These are phyloP conservation scores for Acyrthosiphon pisum DNA, from an alignment of 1,140 invertebrate genomes.

Conservation along the genomic window DNA sequence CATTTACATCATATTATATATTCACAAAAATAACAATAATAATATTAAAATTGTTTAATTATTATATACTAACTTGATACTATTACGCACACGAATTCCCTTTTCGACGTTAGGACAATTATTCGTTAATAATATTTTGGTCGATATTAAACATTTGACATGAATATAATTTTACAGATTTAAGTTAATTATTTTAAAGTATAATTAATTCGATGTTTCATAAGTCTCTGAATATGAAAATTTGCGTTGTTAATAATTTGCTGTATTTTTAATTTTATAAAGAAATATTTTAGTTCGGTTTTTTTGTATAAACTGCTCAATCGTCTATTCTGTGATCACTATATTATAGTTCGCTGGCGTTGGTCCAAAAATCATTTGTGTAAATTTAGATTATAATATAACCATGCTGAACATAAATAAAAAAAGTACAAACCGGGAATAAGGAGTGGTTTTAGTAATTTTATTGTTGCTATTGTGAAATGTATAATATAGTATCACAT, in stretches of 20 bases:
- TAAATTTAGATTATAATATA: neutral
- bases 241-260: neutral
- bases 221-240: neutral
- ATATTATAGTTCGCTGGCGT: neutral
- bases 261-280: neutral
- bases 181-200: neutral
- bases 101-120: neutral
- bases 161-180: neutral
- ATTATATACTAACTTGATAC: neutral
- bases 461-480: neutral
- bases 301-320: neutral
- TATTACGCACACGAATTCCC: neutral
- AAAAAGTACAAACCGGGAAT: neutral
- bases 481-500: neutral
- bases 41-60: neutral
- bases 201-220: neutral
- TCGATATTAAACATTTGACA: neutral
- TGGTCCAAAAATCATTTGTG: neutral
- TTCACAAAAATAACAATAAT: neutral
- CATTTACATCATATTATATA: neutral
- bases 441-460: neutral
- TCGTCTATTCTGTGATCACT: neutral
- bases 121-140: neutral
- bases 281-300: neutral
- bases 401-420: neutral